These are phyloP conservation scores for Chiloscyllium plagiosum DNA, from an alignment of 2,113 vertebrate species.

Conservation along the genomic window DNA sequence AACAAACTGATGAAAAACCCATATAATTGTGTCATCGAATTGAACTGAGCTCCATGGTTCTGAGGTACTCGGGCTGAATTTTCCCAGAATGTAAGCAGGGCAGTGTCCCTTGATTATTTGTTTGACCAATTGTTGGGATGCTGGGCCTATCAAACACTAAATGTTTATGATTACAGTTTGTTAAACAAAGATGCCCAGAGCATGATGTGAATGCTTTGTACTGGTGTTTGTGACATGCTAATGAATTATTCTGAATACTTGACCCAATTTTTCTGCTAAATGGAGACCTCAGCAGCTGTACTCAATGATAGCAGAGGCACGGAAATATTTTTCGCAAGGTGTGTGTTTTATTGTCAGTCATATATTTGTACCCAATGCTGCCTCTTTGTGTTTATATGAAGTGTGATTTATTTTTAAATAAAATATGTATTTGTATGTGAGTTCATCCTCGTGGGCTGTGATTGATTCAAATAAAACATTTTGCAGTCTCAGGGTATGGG, in stretches of 20 bases:
- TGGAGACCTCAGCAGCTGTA: not conserved
- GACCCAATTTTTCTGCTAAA: conserved; percentile 11
- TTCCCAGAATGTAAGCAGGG: not conserved
- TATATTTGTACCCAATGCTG: not conserved
- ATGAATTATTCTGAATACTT: not conserved
- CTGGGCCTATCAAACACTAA: not conserved
- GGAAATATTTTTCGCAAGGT: not conserved
- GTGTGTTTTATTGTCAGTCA: conserved; percentile 2
- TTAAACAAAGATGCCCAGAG: not conserved
- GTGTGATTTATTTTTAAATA: conserved; percentile 19
- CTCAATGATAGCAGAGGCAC: not conserved
- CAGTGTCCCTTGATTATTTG: not conserved
- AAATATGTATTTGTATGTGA: not conserved
- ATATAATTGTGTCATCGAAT: not conserved
- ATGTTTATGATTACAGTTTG: not conserved
- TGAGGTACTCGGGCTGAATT: not conserved
- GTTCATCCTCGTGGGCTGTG: not conserved
- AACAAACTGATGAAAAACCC: not conserved
- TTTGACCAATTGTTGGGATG: not conserved
- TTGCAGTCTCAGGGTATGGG: not conserved
- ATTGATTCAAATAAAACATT: not conserved
- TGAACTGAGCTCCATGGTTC: not conserved
- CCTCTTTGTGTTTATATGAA: conserved; percentile 1
- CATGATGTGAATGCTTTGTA: not conserved
- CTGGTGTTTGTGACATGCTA: not conserved